A percentile compares a stretch with the other conserved stretches of the same genome.
These are phyloP conservation scores for Phymanthus crucifer DNA, from an alignment of 92 coral and sea anemone species.

Conservation along the genomic window DNA sequence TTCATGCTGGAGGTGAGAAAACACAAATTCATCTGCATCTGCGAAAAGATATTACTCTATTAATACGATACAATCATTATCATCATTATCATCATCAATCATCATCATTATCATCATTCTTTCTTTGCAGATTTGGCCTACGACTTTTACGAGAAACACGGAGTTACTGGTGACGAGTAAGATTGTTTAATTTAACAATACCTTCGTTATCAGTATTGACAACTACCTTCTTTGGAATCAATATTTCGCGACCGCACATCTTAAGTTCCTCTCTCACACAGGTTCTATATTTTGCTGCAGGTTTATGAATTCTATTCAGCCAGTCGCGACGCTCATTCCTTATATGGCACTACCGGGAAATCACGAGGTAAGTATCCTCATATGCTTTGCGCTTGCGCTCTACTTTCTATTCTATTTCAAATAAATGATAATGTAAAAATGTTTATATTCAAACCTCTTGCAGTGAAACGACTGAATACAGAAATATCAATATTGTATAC, in stretches of 20 bases:
- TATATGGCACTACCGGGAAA: conserved; percentile 89
- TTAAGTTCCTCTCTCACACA: neutral
- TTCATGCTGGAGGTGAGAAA: no score
- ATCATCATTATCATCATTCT: neutral
- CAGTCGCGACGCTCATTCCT: conserved; percentile 72
- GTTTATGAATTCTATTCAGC: conserved; percentile 84
- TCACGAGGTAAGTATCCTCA: conserved; percentile 68
- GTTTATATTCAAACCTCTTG: no score
- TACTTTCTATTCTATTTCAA: neutral
- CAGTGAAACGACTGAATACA: no score
- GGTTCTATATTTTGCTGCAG: conserved; percentile 17
- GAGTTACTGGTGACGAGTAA: conserved; percentile 77
- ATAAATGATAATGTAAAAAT: no score
- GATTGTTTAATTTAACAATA: no score
- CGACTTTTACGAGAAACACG: conserved; percentile 61
- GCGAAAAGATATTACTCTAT: no score
- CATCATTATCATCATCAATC: no score
- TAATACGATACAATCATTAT: no score
- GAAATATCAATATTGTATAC: no score
- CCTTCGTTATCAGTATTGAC: neutral
- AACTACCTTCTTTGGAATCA: neutral
- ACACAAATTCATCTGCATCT: no score
- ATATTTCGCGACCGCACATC: no score
- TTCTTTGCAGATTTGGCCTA: conserved; percentile 67
- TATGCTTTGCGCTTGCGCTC: neutral